Conservation (phyloP, 2,888 invertebrate genomes). For the Tholera decimalis region DNA sequence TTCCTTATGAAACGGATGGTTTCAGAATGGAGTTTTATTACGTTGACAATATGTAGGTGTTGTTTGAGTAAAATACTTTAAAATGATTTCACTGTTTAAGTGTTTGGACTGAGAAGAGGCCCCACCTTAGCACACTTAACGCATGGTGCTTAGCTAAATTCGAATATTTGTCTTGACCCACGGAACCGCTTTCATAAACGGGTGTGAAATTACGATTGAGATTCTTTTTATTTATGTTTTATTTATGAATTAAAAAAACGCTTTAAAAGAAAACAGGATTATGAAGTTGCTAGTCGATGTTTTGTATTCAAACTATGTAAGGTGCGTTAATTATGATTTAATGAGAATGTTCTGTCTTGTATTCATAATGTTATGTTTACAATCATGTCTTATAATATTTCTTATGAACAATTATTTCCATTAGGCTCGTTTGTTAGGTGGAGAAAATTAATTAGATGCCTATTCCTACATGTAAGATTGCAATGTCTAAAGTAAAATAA, state of each 20-base stretch:
- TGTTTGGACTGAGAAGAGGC: conserved; percentile 62
- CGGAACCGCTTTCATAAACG: conserved; percentile 78
- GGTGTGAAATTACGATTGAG: conserved; percentile 86
- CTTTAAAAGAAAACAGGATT: conserved; percentile 72
- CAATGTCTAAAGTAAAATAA: conserved; percentile 62
- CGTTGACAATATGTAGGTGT: conserved; percentile 49
- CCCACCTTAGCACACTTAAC: conserved; percentile 80
- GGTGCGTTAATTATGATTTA: conserved; percentile 62
- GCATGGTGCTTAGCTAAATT: conserved; percentile 83
- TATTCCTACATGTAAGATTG: conserved; percentile 67
- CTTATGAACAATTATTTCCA: conserved; percentile 65
- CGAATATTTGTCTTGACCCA: conserved; percentile 70
- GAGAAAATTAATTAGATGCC: conserved; percentile 69
- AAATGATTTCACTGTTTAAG: conserved; percentile 53
- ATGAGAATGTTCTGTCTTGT: conserved; percentile 43
- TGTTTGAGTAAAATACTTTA: conserved; percentile 47
- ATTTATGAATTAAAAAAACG: conserved; percentile 73
- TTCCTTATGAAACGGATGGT: conserved; percentile 60
- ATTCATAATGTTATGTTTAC: too few species aligned
- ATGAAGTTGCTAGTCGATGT: conserved; percentile 79
- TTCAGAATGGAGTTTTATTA: conserved; percentile 63
- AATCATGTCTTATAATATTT: conserved; percentile 53
- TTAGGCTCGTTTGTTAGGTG: conserved; percentile 63
- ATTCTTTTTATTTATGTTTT: conserved; percentile 72
- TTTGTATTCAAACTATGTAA: conserved; percentile 65